Percentiles rank a stretch among this genome's conserved stretches.
Evolutionary conservation across 2,888 invertebrate species (phyloP).

Genomic region (Nysson spinosus): DNA sequence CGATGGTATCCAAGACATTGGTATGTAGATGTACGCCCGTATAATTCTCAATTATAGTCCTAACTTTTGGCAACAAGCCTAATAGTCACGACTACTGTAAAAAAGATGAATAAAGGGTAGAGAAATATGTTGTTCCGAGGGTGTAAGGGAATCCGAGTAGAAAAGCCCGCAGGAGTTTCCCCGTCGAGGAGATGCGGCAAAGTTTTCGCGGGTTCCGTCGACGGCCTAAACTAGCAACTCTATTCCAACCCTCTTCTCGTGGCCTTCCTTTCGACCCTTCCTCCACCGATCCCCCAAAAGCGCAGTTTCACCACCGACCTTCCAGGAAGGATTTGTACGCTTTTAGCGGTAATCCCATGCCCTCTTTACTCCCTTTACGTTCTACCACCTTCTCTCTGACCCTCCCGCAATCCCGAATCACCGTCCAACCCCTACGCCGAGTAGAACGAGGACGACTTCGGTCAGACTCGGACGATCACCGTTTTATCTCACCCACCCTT

Average conservation of each 20-base stretch:
- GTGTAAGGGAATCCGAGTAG: slow-evolving; percentile 5
- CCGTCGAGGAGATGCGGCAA: slow-evolving; percentile 32
- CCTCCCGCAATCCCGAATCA: slow-evolving; percentile 57
- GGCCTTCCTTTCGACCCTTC: slow-evolving; percentile 1
- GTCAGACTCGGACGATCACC: slow-evolving; percentile 8
- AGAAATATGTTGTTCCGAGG: slow-evolving; percentile 11
- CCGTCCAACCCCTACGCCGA: slow-evolving; percentile 54
- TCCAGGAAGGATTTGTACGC: slow-evolving; percentile 73
- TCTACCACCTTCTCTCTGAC: slow-evolving; percentile 32
- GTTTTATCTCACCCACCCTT: too few species aligned
- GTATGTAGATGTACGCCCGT: too few species aligned
- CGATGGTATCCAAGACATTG: too few species aligned
- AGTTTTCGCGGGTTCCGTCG: slow-evolving; percentile 58
- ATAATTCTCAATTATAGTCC: too few species aligned
- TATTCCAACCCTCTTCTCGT: slow-evolving; percentile 18
- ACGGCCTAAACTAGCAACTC: slow-evolving; percentile 61
- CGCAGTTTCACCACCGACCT: slow-evolving; percentile 44
- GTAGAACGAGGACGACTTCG: too few species aligned
- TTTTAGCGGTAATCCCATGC: slow-evolving; percentile 73
- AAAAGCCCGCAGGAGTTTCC: slow-evolving; percentile 49
- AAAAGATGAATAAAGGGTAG: too few species aligned
- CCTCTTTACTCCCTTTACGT: slow-evolving; percentile 16
- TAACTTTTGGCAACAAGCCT: too few species aligned
- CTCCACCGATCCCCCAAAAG: slow-evolving; percentile 20
- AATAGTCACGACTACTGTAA: too few species aligned